phyloP scores from a whole-genome alignment of 2,797 vertebrate species.

The Decapterus maruadsi region DNA sequence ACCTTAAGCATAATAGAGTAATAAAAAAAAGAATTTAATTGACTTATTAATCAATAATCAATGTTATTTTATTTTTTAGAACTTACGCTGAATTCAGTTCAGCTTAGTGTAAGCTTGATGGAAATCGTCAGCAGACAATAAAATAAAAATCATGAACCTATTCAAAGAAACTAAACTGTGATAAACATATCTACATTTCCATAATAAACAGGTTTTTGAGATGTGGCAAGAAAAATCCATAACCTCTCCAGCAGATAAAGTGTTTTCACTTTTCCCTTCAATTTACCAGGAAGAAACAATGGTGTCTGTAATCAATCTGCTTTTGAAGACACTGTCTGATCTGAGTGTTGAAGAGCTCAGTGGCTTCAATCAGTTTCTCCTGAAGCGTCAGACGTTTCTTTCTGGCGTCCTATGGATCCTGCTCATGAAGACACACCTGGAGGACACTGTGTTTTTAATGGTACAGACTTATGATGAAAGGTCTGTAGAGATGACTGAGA shows the following conservation, averaged over 20 bases:
- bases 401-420: fast-evolving
- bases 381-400: fast-evolving
- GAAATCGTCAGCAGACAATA: too few relatives aligned
- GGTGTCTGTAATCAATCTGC: conserved; percentile 12
- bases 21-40: too few relatives aligned
- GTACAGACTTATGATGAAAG: neutral
- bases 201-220: too few relatives aligned
- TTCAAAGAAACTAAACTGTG: neutral
- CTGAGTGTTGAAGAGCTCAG: fast-evolving
- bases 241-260: neutral
- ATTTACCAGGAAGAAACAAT: conserved; percentile 25
- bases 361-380: fast-evolving
- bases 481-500: neutral
- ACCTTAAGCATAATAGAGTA: too few relatives aligned
- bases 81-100: too few relatives aligned
- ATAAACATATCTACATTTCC: neutral
- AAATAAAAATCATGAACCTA: neutral
- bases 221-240: too few relatives aligned
- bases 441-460: neutral
- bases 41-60: too few relatives aligned
- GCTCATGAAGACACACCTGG: fast-evolving
- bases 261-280: conserved; percentile 1
- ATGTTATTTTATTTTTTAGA: too few relatives aligned
- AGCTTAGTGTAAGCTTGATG: too few relatives aligned
- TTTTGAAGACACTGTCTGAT: conserved; percentile 19